These are phyloP conservation scores for Ceramica pisi DNA, from an alignment of 2,888 invertebrate genomes.

Conservation along the genomic window DNA sequence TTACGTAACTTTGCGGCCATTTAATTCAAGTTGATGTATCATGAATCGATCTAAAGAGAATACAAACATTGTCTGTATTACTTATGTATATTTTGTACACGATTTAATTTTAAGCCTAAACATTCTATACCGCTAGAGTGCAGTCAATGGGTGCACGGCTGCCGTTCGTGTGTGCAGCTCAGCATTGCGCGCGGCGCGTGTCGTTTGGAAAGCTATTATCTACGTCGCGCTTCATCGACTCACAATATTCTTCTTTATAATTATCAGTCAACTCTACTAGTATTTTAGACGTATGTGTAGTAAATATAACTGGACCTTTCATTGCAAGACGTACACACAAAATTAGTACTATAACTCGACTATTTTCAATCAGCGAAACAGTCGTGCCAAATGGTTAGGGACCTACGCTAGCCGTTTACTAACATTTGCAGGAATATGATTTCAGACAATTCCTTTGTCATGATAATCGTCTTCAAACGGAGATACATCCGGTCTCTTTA, in stretches of 20 bases:
- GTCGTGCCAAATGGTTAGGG: not conserved
- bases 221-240: conserved; percentile 68
- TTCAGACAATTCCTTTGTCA: conserved; percentile 2
- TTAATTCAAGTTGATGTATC: not conserved
- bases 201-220: conserved; percentile 72
- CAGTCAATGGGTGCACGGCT: conserved; percentile 22
- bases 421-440: not conserved
- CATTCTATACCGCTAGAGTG: conserved; percentile 4
- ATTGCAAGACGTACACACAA: not conserved
- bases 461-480: not conserved
- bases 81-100: not conserved
- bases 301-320: not conserved
- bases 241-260: conserved; percentile 47
- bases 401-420: conserved; percentile 3
- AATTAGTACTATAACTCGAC: not conserved
- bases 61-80: not conserved
- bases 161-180: conserved; percentile 46
- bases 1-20: not conserved
- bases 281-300: conserved; percentile 36
- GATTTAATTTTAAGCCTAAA: conserved; percentile 2
- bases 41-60: not conserved
- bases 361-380: conserved; percentile 7
- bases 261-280: conserved; percentile 32
- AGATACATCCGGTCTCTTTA: not conserved
- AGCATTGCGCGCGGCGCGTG: conserved; percentile 35